Evolutionary conservation across 2,113 vertebrate genomes (phyloP), one percentile per base, ranked within the genome.

Genomic region (Lates calcarifer): DNA sequence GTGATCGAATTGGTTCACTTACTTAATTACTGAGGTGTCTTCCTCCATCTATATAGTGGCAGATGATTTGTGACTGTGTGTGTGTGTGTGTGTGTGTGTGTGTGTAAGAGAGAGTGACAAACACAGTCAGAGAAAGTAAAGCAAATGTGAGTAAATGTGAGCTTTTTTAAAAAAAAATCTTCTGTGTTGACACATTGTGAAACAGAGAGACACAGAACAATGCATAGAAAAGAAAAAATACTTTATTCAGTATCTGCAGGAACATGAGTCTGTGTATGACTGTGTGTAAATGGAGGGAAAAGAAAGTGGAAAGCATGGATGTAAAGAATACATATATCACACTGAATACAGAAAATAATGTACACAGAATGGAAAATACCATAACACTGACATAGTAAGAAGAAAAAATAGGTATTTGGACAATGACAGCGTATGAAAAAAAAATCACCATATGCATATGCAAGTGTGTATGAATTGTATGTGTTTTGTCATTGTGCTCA

Each of bases 191-290:
- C 39, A 63, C 15, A 29, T 6, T 69, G 37, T 35, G 26, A 76
- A 79, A 66, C 66, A 67, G 49, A 66, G 47, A 81, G 68, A 85
- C 65, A 86, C 56, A 87, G 22, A 83, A 62, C 47, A 67, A 67
- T 67, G 80, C 53, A 57, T 41, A 84, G 67, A 86, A 89, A 89
- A 79, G 41, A 74, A 82, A 84, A 60, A 17, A 57, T 4, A 45
- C 79, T 91, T 89, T 87, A 91, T 90, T 88, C 10, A 29, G 13
- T 39, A 45, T 73, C 37, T 74, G 68, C 83, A 84, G 58, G 71
- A 63, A 62, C 60, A 79, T 67, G 72, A 18, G 35, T 81, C 24
- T 77, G 64, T 63, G n/a, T 26, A 43, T 68, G 74, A 60, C 7
- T 53, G 39, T 58, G 62, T 74, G 43, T 56, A 17, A 68, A 75